Evolutionary conservation across 2,797 vertebrate species (phyloP).

Genomic region (Arremon brunneinucha): DNA sequence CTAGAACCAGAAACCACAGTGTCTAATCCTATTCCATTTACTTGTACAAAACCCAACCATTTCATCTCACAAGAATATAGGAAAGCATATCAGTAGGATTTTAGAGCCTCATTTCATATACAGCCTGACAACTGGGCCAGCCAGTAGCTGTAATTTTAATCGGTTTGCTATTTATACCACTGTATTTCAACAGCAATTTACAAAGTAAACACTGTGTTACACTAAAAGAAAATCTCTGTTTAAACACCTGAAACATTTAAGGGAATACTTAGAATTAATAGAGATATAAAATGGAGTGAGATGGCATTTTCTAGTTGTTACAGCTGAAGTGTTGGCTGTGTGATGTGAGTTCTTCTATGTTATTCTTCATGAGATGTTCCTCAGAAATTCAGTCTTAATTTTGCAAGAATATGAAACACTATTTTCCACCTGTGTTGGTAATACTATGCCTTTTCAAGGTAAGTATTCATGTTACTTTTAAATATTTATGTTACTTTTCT

Average conservation of each 20-base stretch:
- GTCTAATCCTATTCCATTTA: constrained; percentile 6
- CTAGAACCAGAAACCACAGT: constrained; percentile 1
- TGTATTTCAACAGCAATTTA: constrained; percentile 24
- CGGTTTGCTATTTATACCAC: not conserved
- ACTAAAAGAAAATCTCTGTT: not conserved
- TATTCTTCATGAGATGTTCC: not conserved
- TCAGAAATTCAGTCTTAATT: not conserved
- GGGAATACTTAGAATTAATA: not conserved
- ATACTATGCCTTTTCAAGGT: not conserved
- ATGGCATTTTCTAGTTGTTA: not conserved
- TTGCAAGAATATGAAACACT: not conserved
- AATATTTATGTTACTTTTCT: not conserved
- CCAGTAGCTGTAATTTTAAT: not conserved
- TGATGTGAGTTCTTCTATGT: not conserved
- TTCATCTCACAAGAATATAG: not conserved
- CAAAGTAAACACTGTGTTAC: not conserved
- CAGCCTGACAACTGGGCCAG: not conserved
- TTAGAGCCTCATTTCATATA: not conserved
- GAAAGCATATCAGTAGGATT: not conserved
- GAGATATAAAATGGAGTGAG: not conserved
- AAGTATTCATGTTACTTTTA: not conserved
- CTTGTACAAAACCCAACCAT: not conserved
- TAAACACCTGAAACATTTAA: not conserved
- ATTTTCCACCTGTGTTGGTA: not conserved
- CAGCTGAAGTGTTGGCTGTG: accelerated